Conservation (phyloP, 2,888 invertebrate species). For the Cabera pusaria region DNA sequence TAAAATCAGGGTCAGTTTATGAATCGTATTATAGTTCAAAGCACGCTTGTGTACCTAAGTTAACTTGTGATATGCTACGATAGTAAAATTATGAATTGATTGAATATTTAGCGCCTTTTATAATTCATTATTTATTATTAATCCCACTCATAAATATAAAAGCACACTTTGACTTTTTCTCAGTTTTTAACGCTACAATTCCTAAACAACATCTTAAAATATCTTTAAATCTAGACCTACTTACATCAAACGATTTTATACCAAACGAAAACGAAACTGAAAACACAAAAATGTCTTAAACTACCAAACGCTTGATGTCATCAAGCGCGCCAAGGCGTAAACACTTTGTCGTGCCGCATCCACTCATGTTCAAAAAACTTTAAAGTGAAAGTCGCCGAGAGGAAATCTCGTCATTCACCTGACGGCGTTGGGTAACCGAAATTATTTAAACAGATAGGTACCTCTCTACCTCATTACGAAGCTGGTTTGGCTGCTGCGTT, state of each 20-base stretch:
- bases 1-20: no score
- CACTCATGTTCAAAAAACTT: conserved; percentile 57
- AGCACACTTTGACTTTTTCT: no score
- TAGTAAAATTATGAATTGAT: no score
- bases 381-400: conserved; percentile 78
- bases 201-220: no score
- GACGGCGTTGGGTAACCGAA: conserved; percentile 63
- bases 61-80: no score
- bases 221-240: no score
- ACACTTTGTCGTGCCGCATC: conserved; percentile 40
- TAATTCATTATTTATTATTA: no score
- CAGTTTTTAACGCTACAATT: no score
- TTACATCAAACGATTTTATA: neutral
- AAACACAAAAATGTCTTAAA: conserved; percentile 22
- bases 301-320: conserved; percentile 38
- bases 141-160: no score
- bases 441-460: conserved; percentile 60
- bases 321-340: conserved; percentile 34
- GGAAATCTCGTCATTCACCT: conserved; percentile 65
- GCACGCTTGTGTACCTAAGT: no score
- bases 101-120: no score
- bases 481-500: conserved; percentile 11
- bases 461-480: conserved; percentile 36
- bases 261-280: conserved; percentile 30
- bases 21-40: no score